These are phyloP conservation scores for Poecilia latipinna DNA, from an alignment of 2,113 vertebrate species.

Conservation along the genomic window DNA sequence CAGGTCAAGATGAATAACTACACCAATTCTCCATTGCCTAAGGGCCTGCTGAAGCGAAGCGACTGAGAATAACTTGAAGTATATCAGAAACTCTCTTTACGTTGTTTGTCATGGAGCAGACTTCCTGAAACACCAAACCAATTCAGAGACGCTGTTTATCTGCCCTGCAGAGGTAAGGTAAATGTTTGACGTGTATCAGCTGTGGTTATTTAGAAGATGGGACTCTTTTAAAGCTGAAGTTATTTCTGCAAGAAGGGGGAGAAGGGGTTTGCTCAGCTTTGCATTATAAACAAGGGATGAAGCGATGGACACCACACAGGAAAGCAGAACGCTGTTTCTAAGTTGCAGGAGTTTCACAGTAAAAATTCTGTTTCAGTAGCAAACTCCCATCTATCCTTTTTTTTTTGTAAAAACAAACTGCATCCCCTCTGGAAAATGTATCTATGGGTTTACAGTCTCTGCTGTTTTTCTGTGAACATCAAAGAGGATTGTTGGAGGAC, in stretches of 20 bases:
- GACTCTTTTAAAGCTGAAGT: constrained; percentile 45
- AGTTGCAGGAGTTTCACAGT: background rate
- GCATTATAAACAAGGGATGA: constrained; percentile 51
- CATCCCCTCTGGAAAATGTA: background rate
- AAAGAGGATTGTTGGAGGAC: too few relatives aligned
- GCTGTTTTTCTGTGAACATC: too few relatives aligned
- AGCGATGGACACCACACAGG: background rate
- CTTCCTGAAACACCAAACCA: constrained; percentile 45
- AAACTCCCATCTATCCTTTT: constrained; percentile 2
- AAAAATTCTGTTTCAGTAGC: background rate
- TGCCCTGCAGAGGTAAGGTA: constrained; percentile 70
- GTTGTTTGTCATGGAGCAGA: constrained; percentile 30
- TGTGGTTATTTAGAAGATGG: constrained; percentile 41
- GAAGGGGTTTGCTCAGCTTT: constrained; percentile 54
- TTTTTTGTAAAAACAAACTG: background rate
- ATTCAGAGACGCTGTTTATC: constrained; percentile 61
- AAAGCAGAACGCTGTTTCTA: background rate
- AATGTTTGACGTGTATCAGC: constrained; percentile 77
- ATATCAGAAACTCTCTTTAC: constrained; percentile 24
- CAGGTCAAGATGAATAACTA: background rate
- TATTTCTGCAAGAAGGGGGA: constrained; percentile 68
- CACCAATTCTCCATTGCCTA: too few relatives aligned
- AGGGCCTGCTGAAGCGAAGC: background rate
- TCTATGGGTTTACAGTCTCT: too few relatives aligned
- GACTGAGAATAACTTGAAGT: background rate